Percentiles rank a stretch among this genome's conserved stretches.
Conservation (phyloP, 2,888 invertebrate genomes). For the Caenorhabditis sp. region DNA sequence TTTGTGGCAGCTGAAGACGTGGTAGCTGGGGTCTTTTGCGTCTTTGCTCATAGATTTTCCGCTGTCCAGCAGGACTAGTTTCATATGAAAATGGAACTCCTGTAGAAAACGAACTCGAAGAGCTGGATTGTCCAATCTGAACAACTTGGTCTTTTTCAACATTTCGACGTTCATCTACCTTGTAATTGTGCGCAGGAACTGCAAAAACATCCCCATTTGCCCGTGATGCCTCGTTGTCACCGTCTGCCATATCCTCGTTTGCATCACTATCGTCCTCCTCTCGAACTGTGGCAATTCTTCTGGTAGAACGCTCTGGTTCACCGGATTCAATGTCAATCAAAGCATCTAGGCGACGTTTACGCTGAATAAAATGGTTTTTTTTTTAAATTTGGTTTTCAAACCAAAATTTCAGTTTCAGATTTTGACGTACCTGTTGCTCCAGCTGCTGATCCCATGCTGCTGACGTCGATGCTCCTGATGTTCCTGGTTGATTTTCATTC, state of each 20-base stretch:
- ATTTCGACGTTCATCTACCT: too few species aligned
- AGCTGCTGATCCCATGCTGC: background rate
- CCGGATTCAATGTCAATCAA: background rate
- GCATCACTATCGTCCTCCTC: conserved; percentile 8
- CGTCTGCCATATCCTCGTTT: background rate
- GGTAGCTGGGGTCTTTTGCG: background rate
- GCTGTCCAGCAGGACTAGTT: background rate
- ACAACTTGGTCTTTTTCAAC: background rate
- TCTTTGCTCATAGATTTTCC: background rate
- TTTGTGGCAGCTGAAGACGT: background rate
- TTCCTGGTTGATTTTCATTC: background rate
- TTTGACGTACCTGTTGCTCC: background rate
- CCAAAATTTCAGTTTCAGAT: too few species aligned
- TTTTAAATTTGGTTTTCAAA: too few species aligned
- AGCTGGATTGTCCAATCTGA: background rate
- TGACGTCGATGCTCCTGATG: background rate
- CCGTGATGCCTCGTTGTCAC: background rate
- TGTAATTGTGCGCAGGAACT: too few species aligned
- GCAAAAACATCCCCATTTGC: background rate
- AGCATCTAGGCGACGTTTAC: background rate
- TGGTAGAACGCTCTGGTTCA: background rate
- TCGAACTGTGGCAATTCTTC: background rate
- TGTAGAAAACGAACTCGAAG: too few species aligned
- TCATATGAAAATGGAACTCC: background rate
- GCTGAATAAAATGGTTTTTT: background rate